These are phyloP conservation scores for Pomacea maculata DNA, from an alignment of 1,140 invertebrate genomes.

Conservation along the genomic window DNA sequence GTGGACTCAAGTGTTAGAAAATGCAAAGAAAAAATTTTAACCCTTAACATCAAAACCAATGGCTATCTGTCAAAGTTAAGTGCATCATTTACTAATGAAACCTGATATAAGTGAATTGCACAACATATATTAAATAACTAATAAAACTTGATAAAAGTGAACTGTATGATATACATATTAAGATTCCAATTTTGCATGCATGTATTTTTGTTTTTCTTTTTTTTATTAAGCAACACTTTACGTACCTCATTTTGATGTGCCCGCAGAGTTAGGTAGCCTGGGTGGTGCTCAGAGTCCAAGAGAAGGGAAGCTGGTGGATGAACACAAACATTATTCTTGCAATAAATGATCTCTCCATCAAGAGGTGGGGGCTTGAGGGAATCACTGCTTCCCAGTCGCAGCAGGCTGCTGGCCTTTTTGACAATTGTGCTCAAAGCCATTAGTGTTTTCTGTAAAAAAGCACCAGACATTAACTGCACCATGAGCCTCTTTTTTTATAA, in stretches of 20 bases:
- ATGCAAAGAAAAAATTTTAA: no score
- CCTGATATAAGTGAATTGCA: no score
- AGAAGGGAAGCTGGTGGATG: constrained; percentile 86
- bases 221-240: background rate
- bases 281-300: constrained; percentile 85
- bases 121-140: no score
- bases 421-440: constrained; percentile 63
- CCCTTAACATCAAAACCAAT: no score
- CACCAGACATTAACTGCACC: constrained; percentile 5
- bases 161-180: no score
- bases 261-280: constrained; percentile 88
- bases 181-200: no score
- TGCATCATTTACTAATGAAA: no score
- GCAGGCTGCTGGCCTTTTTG: constrained; percentile 59
- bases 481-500: background rate
- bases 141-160: no score
- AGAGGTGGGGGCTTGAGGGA: constrained; percentile 58
- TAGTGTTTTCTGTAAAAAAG: constrained; percentile 7
- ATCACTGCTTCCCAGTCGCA: constrained; percentile 52
- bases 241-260: constrained; percentile 74
- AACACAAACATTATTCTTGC: constrained; percentile 93
- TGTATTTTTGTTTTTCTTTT: no score
- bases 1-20: no score
- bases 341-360: constrained; percentile 65
- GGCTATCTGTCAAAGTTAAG: no score